Conservation (phyloP, 2,113 vertebrate species). For the Charina bottae region DNA sequence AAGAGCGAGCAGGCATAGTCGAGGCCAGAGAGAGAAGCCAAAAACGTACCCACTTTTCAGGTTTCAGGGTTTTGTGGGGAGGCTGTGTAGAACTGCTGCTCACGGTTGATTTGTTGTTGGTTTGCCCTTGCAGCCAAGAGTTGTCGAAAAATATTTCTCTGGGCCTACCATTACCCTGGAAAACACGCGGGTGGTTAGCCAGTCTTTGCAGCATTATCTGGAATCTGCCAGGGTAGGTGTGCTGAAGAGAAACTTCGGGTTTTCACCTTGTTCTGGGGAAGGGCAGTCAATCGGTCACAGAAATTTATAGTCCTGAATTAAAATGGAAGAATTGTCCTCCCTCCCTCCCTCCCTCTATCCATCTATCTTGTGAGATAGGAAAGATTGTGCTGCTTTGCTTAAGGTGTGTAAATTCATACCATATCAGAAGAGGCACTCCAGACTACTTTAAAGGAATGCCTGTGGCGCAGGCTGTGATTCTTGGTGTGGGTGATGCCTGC, state of each 20-base stretch:
- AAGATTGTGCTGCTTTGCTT: background rate
- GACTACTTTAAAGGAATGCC: background rate
- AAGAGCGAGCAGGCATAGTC: background rate
- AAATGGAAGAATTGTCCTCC: background rate
- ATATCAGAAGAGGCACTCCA: background rate
- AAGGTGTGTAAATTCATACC: background rate
- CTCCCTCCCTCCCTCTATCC: background rate
- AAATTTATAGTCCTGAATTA: background rate
- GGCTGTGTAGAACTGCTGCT: too few species aligned
- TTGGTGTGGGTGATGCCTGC: background rate
- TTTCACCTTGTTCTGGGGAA: background rate
- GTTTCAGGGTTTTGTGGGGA: background rate
- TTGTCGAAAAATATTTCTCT: conserved; percentile 98
- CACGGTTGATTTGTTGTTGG: background rate
- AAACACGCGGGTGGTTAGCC: conserved; percentile 96
- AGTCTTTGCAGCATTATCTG: conserved; percentile 96
- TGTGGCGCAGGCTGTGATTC: background rate
- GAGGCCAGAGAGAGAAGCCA: background rate
- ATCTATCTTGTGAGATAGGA: background rate
- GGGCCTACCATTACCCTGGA: conserved; percentile 96
- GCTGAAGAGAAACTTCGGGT: background rate
- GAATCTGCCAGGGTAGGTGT: conserved; percentile 89
- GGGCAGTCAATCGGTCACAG: background rate
- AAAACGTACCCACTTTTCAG: too few species aligned
- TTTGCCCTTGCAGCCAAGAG: conserved; percentile 82